Evolutionary conservation across 2,888 invertebrate species (phyloP), one percentile per base, ranked within the genome.

Genomic region (Coleophora deauratella): DNA sequence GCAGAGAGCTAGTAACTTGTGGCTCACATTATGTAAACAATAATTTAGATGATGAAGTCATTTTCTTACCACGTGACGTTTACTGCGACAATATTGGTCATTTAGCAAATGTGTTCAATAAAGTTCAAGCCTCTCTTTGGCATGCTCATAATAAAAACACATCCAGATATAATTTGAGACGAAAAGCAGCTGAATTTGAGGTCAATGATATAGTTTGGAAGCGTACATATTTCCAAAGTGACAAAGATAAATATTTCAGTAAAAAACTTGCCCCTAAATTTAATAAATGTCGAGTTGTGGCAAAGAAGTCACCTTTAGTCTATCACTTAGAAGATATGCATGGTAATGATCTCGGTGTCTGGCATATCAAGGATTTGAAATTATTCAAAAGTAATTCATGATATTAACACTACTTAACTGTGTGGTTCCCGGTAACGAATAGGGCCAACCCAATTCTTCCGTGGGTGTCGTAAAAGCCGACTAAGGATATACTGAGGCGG

Each of bases 261-360:
- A 55, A 52, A 35, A 55, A 55, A 38, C 15, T 54, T 12, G 53
- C 53, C 0, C 53, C 53, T 21, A 3, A 4, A 21, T 21, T 21
- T 6, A 6, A 21, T 4, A 21, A 21, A 21, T 21, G 21, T 21
- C 3, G 6, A 21, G 21, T 21, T 4, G 6, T 21, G 3, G 21
- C 21, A 4, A 21, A 21, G 6, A 21, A 21, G 21, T 21, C 21
- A 6, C 21, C 21, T 21, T 3, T 21, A 4, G 21, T 21, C 21
- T 21, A 21, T 21, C 3, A 21, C 3, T 6, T 21, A 4, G 21
- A 3, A 4, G 21, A 21, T 21, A 21, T 21, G 21, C n/a, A n/a
- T n/a, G n/a, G n/a, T n/a, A n/a, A n/a, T n/a, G n/a, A n/a, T n/a
- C n/a, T n/a, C n/a, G n/a, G n/a, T n/a, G n/a, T n/a, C n/a, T n/a